These are phyloP conservation scores for Epinephelus moara DNA, from an alignment of 2,113 vertebrate species.

Conservation along the genomic window DNA sequence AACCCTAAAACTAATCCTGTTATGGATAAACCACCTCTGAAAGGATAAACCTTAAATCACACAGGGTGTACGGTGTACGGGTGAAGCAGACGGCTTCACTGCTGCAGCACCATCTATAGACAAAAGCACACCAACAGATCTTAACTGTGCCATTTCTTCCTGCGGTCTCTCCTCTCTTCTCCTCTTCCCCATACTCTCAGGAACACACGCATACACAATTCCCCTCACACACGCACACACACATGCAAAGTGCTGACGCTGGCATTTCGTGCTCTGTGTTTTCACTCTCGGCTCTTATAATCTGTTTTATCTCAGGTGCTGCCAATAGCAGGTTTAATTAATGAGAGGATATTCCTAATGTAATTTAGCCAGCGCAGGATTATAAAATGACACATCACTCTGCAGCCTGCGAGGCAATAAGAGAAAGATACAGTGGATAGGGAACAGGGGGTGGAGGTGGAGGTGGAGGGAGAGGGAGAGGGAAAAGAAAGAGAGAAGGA, in stretches of 20 bases:
- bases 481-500: slow-evolving; percentile 7
- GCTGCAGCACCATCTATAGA: slow-evolving; percentile 44
- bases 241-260: slow-evolving; percentile 74
- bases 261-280: slow-evolving; percentile 71
- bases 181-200: slow-evolving; percentile 29
- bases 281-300: slow-evolving; percentile 79
- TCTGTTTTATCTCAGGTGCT: slow-evolving; percentile 85
- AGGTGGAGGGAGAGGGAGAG: slow-evolving; percentile 1
- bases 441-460: not conserved
- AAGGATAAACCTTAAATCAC: slow-evolving; percentile 49
- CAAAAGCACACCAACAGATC: slow-evolving; percentile 51
- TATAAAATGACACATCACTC: slow-evolving; percentile 80
- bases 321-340: slow-evolving; percentile 85
- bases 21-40: slow-evolving; percentile 59
- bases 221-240: slow-evolving; percentile 22
- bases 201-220: slow-evolving; percentile 19
- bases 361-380: slow-evolving; percentile 78
- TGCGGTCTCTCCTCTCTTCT: slow-evolving; percentile 27
- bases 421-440: slow-evolving; percentile 41
- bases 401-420: slow-evolving; percentile 60
- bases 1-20: slow-evolving; percentile 61
- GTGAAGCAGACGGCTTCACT: not conserved
- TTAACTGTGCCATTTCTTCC: slow-evolving; percentile 47
- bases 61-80: not conserved
- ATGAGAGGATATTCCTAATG: slow-evolving; percentile 82